These are phyloP conservation scores for Coranthus polyacanthus DNA, from an alignment of 2,797 vertebrate genomes.

Conservation along the genomic window DNA sequence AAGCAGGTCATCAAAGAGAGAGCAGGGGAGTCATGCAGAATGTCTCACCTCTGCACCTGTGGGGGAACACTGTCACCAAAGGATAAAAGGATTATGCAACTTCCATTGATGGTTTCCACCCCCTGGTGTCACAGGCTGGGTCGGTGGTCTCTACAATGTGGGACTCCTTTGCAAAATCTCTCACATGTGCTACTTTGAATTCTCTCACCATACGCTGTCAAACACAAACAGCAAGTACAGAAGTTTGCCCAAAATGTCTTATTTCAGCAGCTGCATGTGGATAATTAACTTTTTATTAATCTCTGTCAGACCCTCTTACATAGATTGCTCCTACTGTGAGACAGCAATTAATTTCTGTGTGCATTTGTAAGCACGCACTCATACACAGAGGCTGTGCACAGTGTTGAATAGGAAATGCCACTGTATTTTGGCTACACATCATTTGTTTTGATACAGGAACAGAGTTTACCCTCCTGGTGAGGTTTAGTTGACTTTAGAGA, in stretches of 20 bases:
- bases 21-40: conserved; percentile 39
- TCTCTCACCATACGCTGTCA: neutral
- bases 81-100: conserved; percentile 31
- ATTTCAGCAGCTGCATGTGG: neutral
- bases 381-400: neutral
- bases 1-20: conserved; percentile 41
- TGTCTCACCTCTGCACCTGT: conserved; percentile 26
- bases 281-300: neutral
- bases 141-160: conserved; percentile 15
- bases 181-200: conserved; percentile 3
- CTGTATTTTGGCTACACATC: neutral
- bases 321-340: neutral
- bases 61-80: conserved; percentile 26
- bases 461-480: neutral
- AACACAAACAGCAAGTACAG: neutral
- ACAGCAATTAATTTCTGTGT: neutral
- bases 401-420: neutral
- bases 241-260: neutral
- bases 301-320: neutral
- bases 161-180: conserved; percentile 3
- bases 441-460: conserved; percentile 2
- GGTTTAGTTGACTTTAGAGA: neutral
- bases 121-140: conserved; percentile 15
- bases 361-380: neutral
- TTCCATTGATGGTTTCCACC: conserved; percentile 41